phyloP scores from a whole-genome alignment of 2,113 vertebrate genomes.

The Entomyzon cyanotis region DNA sequence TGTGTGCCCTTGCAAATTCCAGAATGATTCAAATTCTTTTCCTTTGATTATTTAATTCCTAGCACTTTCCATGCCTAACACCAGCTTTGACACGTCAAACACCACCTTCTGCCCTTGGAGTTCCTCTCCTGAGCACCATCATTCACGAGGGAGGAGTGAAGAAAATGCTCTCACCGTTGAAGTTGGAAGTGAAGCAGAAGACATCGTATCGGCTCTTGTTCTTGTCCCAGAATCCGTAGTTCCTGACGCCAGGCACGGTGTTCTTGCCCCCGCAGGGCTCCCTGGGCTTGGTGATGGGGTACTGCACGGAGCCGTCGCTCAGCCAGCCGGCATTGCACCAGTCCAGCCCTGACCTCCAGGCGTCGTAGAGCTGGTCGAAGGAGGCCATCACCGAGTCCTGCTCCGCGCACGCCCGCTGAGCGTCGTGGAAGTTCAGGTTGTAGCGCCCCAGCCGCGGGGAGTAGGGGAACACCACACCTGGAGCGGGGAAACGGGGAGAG shows the following conservation, averaged over 20 bases:
- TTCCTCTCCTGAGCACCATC: neutral
- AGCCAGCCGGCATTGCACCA: slow-evolving; percentile 99
- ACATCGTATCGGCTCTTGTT: slow-evolving; percentile 84
- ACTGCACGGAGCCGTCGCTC: slow-evolving; percentile 88
- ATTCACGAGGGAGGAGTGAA: accelerated
- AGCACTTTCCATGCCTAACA: neutral
- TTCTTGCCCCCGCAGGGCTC: slow-evolving; percentile 87
- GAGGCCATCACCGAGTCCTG: slow-evolving; percentile 87
- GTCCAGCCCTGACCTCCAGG: slow-evolving; percentile 88
- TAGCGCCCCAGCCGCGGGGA: slow-evolving; percentile 85
- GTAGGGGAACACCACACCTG: slow-evolving; percentile 94
- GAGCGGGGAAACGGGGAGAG: neutral
- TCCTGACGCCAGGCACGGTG: slow-evolving; percentile 84
- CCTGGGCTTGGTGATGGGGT: slow-evolving; percentile 90
- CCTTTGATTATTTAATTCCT: neutral
- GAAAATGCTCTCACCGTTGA: slow-evolving; percentile 76
- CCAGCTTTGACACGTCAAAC: neutral
- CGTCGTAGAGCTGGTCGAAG: slow-evolving; percentile 85
- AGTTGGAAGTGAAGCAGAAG: slow-evolving; percentile 87
- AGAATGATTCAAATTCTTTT: accelerated
- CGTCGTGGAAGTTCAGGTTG: slow-evolving; percentile 85
- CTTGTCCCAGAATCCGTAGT: slow-evolving; percentile 87
- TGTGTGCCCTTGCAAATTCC: neutral
- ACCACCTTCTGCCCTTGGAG: neutral
- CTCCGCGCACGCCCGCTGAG: slow-evolving; percentile 79